These are phyloP conservation scores for Macrostomum lignano DNA, from an alignment of 1,140 invertebrate species.

Conservation along the genomic window DNA sequence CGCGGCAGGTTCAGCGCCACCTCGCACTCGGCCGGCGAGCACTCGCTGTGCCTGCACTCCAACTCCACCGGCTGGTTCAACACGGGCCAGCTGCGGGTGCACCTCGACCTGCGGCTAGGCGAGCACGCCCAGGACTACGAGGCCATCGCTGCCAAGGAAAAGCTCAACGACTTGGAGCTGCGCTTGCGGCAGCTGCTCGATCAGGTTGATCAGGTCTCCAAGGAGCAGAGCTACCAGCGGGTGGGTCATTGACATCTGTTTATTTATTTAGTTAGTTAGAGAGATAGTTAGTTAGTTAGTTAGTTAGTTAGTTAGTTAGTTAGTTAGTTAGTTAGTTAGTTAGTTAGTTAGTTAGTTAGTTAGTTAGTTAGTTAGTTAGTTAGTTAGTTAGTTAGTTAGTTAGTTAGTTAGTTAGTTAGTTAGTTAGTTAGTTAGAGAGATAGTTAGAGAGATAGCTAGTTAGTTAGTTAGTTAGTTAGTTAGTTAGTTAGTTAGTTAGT, in stretches of 20 bases:
- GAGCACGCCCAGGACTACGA: conserved; percentile 95
- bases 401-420: too few relatives aligned
- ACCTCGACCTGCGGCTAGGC: conserved; percentile 91
- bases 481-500: too few relatives aligned
- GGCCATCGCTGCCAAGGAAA: conserved; percentile 79
- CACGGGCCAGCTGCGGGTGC: conserved; percentile 44
- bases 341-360: too few relatives aligned
- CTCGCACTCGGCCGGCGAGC: conserved; percentile 76
- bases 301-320: too few relatives aligned
- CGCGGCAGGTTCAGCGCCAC: conserved; percentile 88
- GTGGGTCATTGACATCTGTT: conserved; percentile 28
- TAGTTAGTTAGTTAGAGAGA: too few relatives aligned
- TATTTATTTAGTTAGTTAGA: background rate
- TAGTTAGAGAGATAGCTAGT: too few relatives aligned
- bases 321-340: too few relatives aligned
- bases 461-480: too few relatives aligned
- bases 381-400: too few relatives aligned
- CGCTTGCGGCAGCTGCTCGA: conserved; percentile 73
- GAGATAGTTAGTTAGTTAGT: too few relatives aligned
- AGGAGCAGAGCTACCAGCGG: conserved; percentile 96
- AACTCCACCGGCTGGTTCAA: conserved; percentile 86
- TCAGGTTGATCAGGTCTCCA: conserved; percentile 94
- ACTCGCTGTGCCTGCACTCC: conserved; percentile 81
- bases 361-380: too few relatives aligned
- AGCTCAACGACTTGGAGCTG: conserved; percentile 72